These are phyloP conservation scores for Avahi laniger DNA, from an alignment of 2,797 vertebrate genomes.

Conservation along the genomic window DNA sequence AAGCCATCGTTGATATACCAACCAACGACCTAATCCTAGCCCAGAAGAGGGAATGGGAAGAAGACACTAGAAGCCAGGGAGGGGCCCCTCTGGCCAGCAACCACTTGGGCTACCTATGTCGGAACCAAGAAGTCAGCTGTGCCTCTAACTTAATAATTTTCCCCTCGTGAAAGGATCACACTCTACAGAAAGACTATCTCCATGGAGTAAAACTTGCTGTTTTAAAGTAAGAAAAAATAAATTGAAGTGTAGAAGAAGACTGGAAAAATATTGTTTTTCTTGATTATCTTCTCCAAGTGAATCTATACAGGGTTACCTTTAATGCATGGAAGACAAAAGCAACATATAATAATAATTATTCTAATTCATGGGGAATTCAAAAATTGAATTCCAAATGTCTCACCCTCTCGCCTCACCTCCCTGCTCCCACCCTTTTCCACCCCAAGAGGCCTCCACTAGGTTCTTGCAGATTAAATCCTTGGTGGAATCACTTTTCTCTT, in stretches of 20 bases:
- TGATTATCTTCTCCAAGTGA: conserved; percentile 5
- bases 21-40: not conserved
- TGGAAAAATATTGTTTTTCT: not conserved
- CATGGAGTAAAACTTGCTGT: not conserved
- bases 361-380: not conserved
- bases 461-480: not conserved
- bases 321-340: not conserved
- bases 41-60: not conserved
- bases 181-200: not conserved
- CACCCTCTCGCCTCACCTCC: not conserved
- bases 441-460: not conserved
- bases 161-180: not conserved
- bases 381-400: not conserved
- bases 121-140: not conserved
- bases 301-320: not conserved
- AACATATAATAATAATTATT: not conserved
- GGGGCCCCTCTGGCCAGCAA: not conserved
- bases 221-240: conserved; percentile 32
- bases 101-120: not conserved
- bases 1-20: not conserved
- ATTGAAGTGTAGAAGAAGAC: not conserved
- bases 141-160: not conserved
- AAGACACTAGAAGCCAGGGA: not conserved
- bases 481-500: not conserved
- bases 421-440: not conserved